Evolutionary conservation across 2,797 vertebrate genomes (phyloP), one percentile per base, ranked within the genome.

Genomic region (Erithacus rubecula): DNA sequence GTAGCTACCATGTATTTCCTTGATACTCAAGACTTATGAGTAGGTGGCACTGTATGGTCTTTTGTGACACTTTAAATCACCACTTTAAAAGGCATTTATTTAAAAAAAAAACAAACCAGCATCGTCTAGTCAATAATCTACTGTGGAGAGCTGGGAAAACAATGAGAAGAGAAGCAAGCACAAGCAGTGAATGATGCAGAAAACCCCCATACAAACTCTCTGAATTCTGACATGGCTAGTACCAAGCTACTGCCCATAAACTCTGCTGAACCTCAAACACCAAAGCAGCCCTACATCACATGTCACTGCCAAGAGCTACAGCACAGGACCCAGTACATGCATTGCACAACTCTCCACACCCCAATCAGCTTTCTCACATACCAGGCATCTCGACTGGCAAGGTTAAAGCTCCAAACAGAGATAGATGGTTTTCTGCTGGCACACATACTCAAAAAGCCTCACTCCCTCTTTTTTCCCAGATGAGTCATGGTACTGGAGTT

Each of bases 321-420:
- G 23, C 2, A 43, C 58, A 72, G 62, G 37, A 75, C 32, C 20
- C 23, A 60, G 46, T 13, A 19, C 24, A 36, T 0, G 2, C 12
- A 13, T 4, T 81, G 62, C 65, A 46, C 64, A 83, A 75, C 51
- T 41, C 27, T 53, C 67, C 88, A 75, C 86, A 52, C 36, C 32
- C 41, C 49, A 62, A 1, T 21, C 18, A 3, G 51, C 55, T 39
- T 36, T 59, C 64, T 86, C 85, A 49, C n/a, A 36, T 53, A 80
- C 43, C n/a, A 88, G 70, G 80, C 90, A 88, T 78, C 80, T 17
- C 43, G 65, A 78, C 64, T 78, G 46, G 85, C 65, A 92, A 90
- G 62, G n/a, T 44, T 60, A 52, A 75, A 63, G 51, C 39, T 75
- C 62, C 55, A 51, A 82, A 34, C 5, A 36, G 29, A 76, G 39